These are phyloP conservation scores for Abrostola tripartita DNA, from an alignment of 2,888 invertebrate genomes.

Conservation along the genomic window DNA sequence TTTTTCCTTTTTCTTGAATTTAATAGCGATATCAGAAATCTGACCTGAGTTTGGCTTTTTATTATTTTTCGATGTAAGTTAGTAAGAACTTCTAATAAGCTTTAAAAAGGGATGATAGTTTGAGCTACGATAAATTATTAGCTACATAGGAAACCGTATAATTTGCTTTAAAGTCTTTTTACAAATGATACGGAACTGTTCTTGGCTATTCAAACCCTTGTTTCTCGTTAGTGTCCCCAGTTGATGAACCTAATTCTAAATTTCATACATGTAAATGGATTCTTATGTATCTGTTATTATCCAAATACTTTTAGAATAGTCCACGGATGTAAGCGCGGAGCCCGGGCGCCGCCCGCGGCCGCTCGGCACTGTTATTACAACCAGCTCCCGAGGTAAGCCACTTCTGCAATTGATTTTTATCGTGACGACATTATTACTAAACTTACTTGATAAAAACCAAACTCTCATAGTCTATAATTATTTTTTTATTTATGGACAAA, in stretches of 20 bases:
- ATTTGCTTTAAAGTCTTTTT: no score
- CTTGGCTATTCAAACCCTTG: no score
- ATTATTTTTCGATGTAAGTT: conserved; percentile 10
- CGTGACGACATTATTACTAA: conserved; percentile 82
- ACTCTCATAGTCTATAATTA: conserved; percentile 60
- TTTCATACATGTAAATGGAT: background rate
- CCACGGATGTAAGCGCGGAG: conserved; percentile 40
- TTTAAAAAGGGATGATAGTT: conserved; percentile 17
- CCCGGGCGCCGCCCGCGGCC: conserved; percentile 55
- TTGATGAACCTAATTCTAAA: no score
- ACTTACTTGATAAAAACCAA: conserved; percentile 66
- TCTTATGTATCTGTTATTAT: conserved; percentile 4
- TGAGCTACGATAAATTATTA: background rate
- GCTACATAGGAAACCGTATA: no score
- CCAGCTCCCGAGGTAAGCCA: conserved; percentile 75
- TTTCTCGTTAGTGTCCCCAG: no score
- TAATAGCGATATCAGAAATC: conserved; percentile 42
- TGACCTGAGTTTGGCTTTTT: conserved; percentile 18
- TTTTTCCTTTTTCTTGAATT: conserved; percentile 30
- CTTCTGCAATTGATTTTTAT: conserved; percentile 83
- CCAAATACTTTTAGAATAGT: conserved; percentile 49
- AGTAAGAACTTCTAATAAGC: conserved; percentile 21
- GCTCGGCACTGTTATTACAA: conserved; percentile 76
- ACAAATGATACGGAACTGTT: no score
- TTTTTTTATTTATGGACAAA: conserved; percentile 71